These are phyloP conservation scores for Rhimphoctona megacephalus DNA, from an alignment of 2,888 invertebrate species.

Conservation along the genomic window DNA sequence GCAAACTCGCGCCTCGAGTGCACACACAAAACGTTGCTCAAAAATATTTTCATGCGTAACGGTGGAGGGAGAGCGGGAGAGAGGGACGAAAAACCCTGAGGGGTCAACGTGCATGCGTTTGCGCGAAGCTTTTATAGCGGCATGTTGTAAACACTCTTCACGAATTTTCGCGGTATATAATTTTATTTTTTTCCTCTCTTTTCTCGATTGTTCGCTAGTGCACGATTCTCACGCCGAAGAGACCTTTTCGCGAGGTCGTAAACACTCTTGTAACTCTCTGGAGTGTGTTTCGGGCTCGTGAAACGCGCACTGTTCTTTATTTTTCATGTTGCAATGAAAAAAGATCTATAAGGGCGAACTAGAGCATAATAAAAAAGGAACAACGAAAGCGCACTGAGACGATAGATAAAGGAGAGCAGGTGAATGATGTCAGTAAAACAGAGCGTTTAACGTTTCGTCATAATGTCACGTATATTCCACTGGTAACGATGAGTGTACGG, in stretches of 20 bases:
- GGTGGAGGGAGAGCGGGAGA: neutral
- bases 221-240: conserved; percentile 18
- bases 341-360: conserved; percentile 1
- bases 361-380: conserved; percentile 2
- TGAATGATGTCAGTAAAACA: conserved; percentile 15
- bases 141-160: conserved; percentile 19
- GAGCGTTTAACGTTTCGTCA: conserved; percentile 16
- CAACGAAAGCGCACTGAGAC: conserved; percentile 5
- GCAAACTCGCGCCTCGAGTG: neutral
- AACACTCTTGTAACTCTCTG: conserved; percentile 36
- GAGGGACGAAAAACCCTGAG: neutral
- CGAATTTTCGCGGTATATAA: conserved; percentile 23
- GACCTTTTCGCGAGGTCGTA: conserved; percentile 31
- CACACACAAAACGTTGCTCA: neutral
- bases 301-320: neutral
- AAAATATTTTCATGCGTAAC: conserved; percentile 35
- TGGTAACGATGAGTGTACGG: conserved; percentile 57
- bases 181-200: conserved; percentile 23
- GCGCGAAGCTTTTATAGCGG: neutral
- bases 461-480: conserved; percentile 46
- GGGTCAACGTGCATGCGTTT: conserved; percentile 13
- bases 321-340: conserved; percentile 2
- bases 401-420: conserved; percentile 3
- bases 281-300: conserved; percentile 29
- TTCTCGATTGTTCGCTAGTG: conserved; percentile 29